These are phyloP conservation scores for Zhuqinia jingwanae DNA, from an alignment of 2,888 invertebrate species.

Conservation along the genomic window DNA sequence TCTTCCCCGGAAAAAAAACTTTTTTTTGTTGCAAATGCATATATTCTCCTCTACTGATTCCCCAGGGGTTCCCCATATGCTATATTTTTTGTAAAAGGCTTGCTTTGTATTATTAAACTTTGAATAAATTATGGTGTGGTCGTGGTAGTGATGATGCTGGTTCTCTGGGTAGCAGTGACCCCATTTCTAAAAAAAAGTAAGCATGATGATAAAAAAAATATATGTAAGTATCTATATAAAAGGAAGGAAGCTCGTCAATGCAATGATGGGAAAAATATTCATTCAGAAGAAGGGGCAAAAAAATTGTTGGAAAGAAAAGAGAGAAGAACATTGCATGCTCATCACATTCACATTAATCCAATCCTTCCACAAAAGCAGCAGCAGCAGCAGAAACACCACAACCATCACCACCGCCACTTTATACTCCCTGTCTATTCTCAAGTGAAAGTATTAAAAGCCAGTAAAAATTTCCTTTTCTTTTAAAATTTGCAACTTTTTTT, in stretches of 20 bases:
- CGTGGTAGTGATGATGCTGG: no score
- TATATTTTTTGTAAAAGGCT: slow-evolving; percentile 16
- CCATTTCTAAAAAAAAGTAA: slow-evolving; percentile 27
- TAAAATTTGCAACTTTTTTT: neutral
- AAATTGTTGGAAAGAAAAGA: no score
- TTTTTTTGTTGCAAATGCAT: slow-evolving; percentile 47
- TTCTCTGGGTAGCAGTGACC: slow-evolving; percentile 24
- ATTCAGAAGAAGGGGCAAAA: neutral
- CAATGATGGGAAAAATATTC: slow-evolving; percentile 20
- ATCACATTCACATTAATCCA: slow-evolving; percentile 35
- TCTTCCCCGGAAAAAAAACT: slow-evolving; percentile 19
- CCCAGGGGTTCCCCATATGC: slow-evolving; percentile 30
- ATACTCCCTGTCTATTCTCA: neutral
- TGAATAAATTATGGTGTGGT: slow-evolving; percentile 48
- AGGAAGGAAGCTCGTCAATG: slow-evolving; percentile 5
- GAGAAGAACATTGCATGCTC: no score
- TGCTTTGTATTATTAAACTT: slow-evolving; percentile 47
- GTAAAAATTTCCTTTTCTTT: no score
- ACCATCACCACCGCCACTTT: neutral
- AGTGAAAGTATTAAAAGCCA: no score
- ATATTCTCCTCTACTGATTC: slow-evolving; percentile 6
- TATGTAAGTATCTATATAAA: no score
- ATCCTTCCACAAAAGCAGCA: slow-evolving; percentile 11
- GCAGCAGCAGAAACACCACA: no score
- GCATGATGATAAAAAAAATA: no score